Evolutionary conservation across 2,888 invertebrate species (phyloP).

Genomic region (Orchestes rusci): DNA sequence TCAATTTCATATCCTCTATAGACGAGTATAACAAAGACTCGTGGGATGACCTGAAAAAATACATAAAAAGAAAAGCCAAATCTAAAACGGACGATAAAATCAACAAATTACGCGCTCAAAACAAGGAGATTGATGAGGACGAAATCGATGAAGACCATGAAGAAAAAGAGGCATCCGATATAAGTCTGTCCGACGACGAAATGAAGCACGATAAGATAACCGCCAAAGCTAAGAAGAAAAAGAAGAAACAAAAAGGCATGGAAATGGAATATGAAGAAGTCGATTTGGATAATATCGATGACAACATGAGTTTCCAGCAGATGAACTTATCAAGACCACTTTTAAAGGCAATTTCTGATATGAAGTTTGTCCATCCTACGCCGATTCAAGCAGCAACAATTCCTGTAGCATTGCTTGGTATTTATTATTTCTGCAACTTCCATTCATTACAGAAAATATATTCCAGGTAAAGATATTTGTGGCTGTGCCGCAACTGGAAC

Average conservation of each 20-base stretch:
- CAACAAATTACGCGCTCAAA: constrained; percentile 46
- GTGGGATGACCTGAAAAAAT: constrained; percentile 37
- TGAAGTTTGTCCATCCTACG: constrained; percentile 91
- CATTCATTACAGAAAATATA: not conserved
- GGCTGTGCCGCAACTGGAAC: constrained; percentile 98
- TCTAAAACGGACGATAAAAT: constrained; percentile 83
- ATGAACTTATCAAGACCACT: constrained; percentile 95
- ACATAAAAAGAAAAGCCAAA: constrained; percentile 58
- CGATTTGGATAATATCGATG: constrained; percentile 44
- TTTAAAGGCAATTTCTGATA: constrained; percentile 78
- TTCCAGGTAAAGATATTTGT: constrained; percentile 84
- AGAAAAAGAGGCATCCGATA: constrained; percentile 45
- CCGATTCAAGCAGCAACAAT: constrained; percentile 95
- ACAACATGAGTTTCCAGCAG: constrained; percentile 72
- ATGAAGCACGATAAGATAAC: constrained; percentile 64
- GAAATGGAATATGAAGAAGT: constrained; percentile 57
- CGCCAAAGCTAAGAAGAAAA: constrained; percentile 51
- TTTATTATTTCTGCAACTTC: constrained; percentile 9
- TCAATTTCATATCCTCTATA: constrained; percentile 70
- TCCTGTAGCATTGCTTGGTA: constrained; percentile 79
- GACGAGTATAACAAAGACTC: constrained; percentile 72
- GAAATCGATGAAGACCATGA: constrained; percentile 37
- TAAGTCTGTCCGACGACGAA: constrained; percentile 71
- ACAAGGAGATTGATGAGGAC: constrained; percentile 44
- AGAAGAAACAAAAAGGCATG: constrained; percentile 43